Base-by-base conservation (phyloP, 2,797 vertebrate genomes). In the Anabacerthia variegaticeps region DNA sequence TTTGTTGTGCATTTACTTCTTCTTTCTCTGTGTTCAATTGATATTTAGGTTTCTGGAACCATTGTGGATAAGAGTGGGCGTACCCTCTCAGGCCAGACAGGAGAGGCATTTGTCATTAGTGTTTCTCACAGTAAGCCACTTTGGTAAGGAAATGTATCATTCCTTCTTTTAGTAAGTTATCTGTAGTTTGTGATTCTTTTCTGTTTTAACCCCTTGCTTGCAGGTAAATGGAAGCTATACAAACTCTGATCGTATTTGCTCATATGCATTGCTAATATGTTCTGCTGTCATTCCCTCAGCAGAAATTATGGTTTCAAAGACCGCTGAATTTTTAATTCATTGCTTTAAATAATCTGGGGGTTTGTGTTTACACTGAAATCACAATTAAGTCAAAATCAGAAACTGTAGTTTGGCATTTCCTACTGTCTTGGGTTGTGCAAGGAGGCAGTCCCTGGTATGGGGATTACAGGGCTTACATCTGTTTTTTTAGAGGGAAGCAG, bases 41-140 rank as follows among this genome's bases (percentile, higher is more conserved):
- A 54, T 92, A 75, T 84, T 93, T 92, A 99, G 99, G 98, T 99
- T 96, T 99, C 99, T 30, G 99, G 99, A 68, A 99, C 99, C 28
- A 99, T 99, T 68, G 99, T 99, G 54, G 99, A 99, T 97, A 99
- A 99, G 90, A 99, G 99, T 93, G 99, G 99, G 10, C 98, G 99
- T 10, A 99, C 99, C 18, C 98, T 99, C 34, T 99, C 99, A 1
- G 99, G 99, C 68, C 99, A 99, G 98, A 99, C 99, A 2, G 99
- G 98, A 54, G 99, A 99, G 94, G 99, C 99, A 3, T 99, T 99
- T 94, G 98, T 99, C 66, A 98, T 99, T 96, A 99, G 99, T 41
- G 76, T 99, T 32, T 99, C 99, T 20, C 99, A 99, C 54, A 97
- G 97, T 77, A 98, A 98, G 11, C 99, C 99, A 2, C 97, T 99